Evolutionary conservation across 2,113 vertebrate species (phyloP).

Genomic region (Piprites chloris): DNA sequence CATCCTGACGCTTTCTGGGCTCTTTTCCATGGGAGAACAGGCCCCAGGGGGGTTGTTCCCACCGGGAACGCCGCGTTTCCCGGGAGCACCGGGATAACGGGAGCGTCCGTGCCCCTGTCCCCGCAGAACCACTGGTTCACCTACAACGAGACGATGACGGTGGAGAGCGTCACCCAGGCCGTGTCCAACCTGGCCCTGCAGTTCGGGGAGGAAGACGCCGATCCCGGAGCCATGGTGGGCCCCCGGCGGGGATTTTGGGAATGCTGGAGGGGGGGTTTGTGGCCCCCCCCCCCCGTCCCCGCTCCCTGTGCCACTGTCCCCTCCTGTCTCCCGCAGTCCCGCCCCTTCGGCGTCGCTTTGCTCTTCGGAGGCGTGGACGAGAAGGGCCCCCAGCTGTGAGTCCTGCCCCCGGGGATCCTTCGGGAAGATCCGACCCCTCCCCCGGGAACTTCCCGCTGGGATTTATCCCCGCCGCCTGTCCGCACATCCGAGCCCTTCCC

Average conservation of each 20-base stretch:
- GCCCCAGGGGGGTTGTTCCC: too few relatives aligned
- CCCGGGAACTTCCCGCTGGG: not conserved
- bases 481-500: not conserved
- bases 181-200: conserved; percentile 97
- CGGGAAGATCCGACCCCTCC: not conserved
- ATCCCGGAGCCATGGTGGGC: conserved; percentile 94
- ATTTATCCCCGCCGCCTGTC: too few relatives aligned
- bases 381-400: conserved; percentile 97
- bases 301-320: not conserved
- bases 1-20: not conserved
- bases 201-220: conserved; percentile 97
- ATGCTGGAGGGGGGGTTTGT: not conserved
- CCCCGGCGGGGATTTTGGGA: not conserved
- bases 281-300: not conserved
- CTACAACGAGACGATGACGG: conserved; percentile 98
- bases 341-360: conserved; percentile 94
- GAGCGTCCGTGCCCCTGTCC: fast-evolving
- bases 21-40: fast-evolving
- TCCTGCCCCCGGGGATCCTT: not conserved
- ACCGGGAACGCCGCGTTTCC: fast-evolving
- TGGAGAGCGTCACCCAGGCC: conserved; percentile 97
- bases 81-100: not conserved
- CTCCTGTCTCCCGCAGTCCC: conserved; percentile 78
- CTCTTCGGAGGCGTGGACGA: conserved; percentile 97
- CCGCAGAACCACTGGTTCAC: conserved; percentile 98